phyloP scores from a whole-genome alignment of 2,113 vertebrate genomes.

The Procavia capensis region DNA sequence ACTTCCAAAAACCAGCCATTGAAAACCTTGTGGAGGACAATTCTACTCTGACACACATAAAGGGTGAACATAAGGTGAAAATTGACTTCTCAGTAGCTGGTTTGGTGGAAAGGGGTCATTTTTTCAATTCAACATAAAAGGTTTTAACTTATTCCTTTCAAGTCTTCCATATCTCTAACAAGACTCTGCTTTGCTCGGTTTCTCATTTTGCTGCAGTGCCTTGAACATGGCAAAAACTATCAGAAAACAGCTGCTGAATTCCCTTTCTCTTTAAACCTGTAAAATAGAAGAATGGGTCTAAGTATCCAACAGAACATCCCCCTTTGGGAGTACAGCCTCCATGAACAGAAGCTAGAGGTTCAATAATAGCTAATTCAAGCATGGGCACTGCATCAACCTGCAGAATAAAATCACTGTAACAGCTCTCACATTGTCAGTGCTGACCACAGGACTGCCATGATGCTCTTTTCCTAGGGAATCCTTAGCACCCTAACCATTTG shows the following conservation, averaged over 20 bases:
- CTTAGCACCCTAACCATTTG: not conserved
- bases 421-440: not conserved
- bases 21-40: not conserved
- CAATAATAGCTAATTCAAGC: not conserved
- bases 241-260: not conserved
- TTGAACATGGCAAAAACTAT: not conserved
- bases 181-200: not conserved
- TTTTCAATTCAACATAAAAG: not conserved
- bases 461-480: not conserved
- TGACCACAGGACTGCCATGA: accelerated
- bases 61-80: not conserved
- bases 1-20: not conserved
- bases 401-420: not conserved
- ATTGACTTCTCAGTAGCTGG: not conserved
- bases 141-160: not conserved
- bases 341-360: not conserved
- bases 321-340: not conserved
- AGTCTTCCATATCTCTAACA: not conserved
- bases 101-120: not conserved
- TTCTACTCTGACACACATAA: not conserved
- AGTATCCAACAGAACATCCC: not conserved
- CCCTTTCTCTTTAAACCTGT: not conserved
- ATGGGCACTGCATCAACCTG: accelerated
- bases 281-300: not conserved
- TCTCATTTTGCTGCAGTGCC: not conserved